Conservation (phyloP, 2,113 vertebrate genomes). For the Geothlypis trichas region DNA sequence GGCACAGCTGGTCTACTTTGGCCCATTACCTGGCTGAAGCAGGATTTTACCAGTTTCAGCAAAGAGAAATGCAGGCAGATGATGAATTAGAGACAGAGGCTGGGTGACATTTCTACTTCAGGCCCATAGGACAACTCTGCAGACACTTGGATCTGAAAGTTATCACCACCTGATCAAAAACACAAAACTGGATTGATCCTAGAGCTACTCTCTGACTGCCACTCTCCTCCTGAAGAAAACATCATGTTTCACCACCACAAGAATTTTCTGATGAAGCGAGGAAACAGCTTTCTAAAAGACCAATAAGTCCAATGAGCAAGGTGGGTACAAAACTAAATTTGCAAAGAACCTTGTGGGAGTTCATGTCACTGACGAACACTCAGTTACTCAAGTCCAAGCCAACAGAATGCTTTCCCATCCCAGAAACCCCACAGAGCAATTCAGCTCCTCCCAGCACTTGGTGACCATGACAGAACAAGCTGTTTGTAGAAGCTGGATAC, state of each 20-base stretch:
- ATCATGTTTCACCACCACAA: background rate
- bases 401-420: background rate
- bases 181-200: background rate
- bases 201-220: background rate
- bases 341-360: conserved; percentile 2
- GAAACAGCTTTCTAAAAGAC: background rate
- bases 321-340: background rate
- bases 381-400: background rate
- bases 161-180: background rate
- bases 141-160: background rate
- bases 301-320: background rate
- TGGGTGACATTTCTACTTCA: background rate
- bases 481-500: background rate
- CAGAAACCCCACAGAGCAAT: background rate
- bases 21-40: background rate
- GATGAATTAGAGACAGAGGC: background rate
- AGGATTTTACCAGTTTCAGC: background rate
- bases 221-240: background rate
- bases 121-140: background rate
- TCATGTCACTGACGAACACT: background rate
- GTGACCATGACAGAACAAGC: background rate
- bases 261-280: background rate
- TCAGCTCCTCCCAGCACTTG: background rate
- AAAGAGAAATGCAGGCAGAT: background rate
- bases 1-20: background rate